Evolutionary conservation across 2,797 vertebrate species (phyloP).

Genomic region (Aulostomus chinensis): DNA sequence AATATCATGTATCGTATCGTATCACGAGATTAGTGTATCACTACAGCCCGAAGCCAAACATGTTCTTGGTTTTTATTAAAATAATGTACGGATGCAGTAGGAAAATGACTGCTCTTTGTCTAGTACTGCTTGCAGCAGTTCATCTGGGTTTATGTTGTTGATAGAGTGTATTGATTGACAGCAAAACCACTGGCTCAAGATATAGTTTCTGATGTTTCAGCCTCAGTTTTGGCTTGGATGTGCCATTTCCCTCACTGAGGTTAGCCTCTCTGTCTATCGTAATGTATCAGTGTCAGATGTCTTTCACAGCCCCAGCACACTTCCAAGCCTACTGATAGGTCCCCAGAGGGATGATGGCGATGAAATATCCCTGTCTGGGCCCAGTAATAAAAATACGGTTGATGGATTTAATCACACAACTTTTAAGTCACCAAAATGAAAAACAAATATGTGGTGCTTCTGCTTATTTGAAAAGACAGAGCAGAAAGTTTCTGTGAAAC

Average conservation of each 20-base stretch:
- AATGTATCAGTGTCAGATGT: neutral
- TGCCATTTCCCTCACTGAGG: conserved; percentile 13
- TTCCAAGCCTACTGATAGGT: no score
- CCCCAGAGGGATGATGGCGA: no score
- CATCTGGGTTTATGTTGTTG: conserved; percentile 12
- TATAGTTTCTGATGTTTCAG: conserved; percentile 23
- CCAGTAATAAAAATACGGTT: no score
- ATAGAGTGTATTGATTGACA: conserved; percentile 16
- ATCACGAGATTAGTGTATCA: no score
- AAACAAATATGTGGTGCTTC: no score
- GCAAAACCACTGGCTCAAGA: conserved; percentile 10
- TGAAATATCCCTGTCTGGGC: no score
- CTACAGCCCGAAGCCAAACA: neutral
- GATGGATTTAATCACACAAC: no score
- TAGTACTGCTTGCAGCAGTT: neutral
- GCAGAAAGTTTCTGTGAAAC: no score
- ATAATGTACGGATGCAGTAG: neutral
- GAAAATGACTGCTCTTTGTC: conserved; percentile 8
- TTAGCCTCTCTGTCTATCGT: conserved; percentile 1
- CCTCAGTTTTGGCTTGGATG: conserved; percentile 3
- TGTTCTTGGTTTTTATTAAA: conserved; percentile 3
- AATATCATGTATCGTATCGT: no score
- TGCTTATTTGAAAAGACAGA: no score
- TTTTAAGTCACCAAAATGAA: no score
- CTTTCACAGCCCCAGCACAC: no score